A percentile compares a stretch with the other conserved stretches of the same genome.
Conservation (phyloP, 2,888 invertebrate genomes). For the Hyalella azteca region DNA sequence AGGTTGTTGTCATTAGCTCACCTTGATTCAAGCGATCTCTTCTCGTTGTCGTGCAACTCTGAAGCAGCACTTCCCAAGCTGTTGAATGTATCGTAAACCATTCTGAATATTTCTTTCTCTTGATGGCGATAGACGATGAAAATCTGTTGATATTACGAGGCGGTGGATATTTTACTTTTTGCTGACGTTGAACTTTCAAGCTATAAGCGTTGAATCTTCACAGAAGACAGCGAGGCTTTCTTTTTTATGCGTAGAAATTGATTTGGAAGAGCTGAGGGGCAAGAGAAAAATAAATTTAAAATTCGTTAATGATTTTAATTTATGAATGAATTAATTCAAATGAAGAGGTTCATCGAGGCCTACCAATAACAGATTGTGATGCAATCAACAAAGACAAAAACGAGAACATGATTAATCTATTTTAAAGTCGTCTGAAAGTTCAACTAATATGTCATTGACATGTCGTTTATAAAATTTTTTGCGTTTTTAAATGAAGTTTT, state of each 20-base stretch:
- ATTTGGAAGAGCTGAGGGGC: background rate
- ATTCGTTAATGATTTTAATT: too few species aligned
- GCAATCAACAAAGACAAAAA: too few species aligned
- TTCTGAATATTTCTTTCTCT: background rate
- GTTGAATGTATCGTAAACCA: background rate
- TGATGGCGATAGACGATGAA: background rate
- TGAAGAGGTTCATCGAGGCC: too few species aligned
- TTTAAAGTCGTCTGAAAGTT: too few species aligned
- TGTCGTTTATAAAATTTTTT: too few species aligned
- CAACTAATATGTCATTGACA: too few species aligned
- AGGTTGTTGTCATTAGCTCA: too few species aligned
- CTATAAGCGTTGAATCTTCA: slow-evolving; percentile 5
- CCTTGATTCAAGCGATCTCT: background rate
- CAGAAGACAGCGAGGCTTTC: slow-evolving; percentile 14
- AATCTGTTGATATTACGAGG: background rate
- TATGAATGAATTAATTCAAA: too few species aligned
- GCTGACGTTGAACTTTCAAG: background rate
- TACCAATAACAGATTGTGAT: too few species aligned
- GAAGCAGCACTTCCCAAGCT: background rate
- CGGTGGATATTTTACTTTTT: background rate
- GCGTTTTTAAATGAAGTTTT: too few species aligned
- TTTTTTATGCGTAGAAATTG: background rate
- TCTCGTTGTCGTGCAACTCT: background rate
- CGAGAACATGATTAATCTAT: too few species aligned
- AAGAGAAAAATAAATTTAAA: background rate